Conservation (phyloP, 1,140 invertebrate genomes). For the Heliothis virescens region DNA sequence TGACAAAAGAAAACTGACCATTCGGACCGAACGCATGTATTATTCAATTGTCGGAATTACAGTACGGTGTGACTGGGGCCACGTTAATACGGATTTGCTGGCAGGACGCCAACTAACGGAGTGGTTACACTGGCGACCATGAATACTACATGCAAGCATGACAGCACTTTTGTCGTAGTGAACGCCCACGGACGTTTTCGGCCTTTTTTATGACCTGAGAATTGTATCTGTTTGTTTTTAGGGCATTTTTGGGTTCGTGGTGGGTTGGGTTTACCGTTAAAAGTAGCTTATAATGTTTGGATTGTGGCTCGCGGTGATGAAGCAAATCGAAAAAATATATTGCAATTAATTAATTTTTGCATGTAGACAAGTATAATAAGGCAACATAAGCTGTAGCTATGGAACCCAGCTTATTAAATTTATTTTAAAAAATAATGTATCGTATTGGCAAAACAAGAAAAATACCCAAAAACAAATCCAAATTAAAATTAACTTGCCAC, state of each 20-base stretch:
- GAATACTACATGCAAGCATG: conserved; percentile 62
- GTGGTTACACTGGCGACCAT: conserved; percentile 53
- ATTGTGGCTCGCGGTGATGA: too few species aligned
- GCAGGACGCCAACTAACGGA: conserved; percentile 63
- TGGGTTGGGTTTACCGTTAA: neutral
- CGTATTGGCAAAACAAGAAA: too few species aligned
- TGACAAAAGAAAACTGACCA: conserved; percentile 22
- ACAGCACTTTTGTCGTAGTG: conserved; percentile 58
- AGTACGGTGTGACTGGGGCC: conserved; percentile 55
- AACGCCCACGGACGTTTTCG: conserved; percentile 40
- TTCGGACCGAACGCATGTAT: conserved; percentile 10
- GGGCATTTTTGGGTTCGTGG: neutral
- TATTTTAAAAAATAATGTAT: neutral
- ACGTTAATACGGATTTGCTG: conserved; percentile 66
- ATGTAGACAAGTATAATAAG: too few species aligned
- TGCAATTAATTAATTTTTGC: too few species aligned
- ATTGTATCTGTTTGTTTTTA: conserved; percentile 50
- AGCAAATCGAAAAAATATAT: too few species aligned
- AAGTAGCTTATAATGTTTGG: too few species aligned
- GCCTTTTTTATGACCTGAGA: conserved; percentile 34
- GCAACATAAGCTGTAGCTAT: too few species aligned
- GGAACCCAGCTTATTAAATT: neutral
- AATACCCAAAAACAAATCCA: conserved; percentile 21
- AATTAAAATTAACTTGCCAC: conserved; percentile 24
- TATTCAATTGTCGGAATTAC: conserved; percentile 37